Conservation (phyloP, 1,140 invertebrate species). For the Macrostomum lignano region DNA sequence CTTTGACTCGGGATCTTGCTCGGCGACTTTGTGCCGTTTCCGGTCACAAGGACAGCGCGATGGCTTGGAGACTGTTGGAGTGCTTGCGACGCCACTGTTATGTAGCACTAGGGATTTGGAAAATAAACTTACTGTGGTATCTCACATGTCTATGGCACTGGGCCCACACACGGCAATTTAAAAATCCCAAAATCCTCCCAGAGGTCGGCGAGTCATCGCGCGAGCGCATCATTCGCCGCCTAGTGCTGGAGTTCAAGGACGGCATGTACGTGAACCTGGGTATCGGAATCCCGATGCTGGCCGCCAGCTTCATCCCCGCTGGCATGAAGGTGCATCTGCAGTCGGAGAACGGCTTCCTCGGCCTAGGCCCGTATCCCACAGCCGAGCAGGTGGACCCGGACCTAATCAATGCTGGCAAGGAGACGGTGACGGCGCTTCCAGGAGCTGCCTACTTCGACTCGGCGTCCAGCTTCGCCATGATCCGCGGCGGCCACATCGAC, state of each 20-base stretch:
- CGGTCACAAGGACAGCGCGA: no score
- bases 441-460: constrained; percentile 74
- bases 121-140: no score
- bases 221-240: constrained; percentile 63
- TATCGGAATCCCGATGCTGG: constrained; percentile 78
- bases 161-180: no score
- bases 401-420: constrained; percentile 91
- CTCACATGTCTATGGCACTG: no score
- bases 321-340: constrained; percentile 39
- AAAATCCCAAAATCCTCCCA: no score
- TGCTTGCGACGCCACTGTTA: no score
- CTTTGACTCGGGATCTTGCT: no score
- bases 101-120: no score
- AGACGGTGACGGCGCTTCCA: constrained; percentile 65
- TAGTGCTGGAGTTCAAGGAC: constrained; percentile 74
- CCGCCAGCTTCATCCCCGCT: constrained; percentile 61
- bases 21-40: no score
- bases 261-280: constrained; percentile 86
- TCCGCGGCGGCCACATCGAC: constrained; percentile 77
- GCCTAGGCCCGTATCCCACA: constrained; percentile 65
- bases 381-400: constrained; percentile 52
- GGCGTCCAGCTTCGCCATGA: constrained; percentile 95
- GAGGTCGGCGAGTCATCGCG: no score
- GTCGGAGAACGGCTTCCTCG: constrained; percentile 86
- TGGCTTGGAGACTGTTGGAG: no score